These are phyloP conservation scores for Aleiodes testaceus DNA, from an alignment of 2,888 invertebrate genomes.

Conservation along the genomic window DNA sequence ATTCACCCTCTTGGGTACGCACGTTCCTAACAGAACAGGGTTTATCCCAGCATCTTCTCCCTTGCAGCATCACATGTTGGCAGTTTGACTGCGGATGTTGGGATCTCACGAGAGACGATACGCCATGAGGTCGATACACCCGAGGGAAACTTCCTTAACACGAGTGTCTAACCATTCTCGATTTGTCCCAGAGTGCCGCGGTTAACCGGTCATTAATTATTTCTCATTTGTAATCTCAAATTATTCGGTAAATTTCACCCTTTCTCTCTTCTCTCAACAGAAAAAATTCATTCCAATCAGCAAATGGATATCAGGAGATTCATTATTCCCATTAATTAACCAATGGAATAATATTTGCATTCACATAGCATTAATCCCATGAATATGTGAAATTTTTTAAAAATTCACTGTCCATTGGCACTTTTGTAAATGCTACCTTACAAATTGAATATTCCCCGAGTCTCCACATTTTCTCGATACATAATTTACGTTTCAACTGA, in stretches of 20 bases:
- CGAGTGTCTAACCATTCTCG: conserved; percentile 1
- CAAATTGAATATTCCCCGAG: conserved; percentile 23
- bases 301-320: conserved; percentile 21
- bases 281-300: neutral
- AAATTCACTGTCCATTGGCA: conserved; percentile 13
- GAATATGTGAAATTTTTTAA: neutral
- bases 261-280: no score
- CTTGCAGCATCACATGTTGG: conserved; percentile 28
- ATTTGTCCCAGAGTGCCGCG: conserved; percentile 19
- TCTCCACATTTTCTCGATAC: neutral
- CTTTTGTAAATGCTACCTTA: conserved; percentile 11
- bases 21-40: conserved; percentile 20
- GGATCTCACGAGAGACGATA: conserved; percentile 24
- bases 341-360: neutral
- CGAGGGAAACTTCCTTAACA: conserved; percentile 17
- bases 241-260: no score
- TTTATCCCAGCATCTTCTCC: conserved; percentile 19
- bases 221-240: no score
- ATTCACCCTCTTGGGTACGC: conserved; percentile 33
- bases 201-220: conserved; percentile 1
- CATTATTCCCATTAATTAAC: neutral
- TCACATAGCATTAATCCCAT: neutral
- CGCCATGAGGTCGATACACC: conserved; percentile 36
- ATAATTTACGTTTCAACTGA: conserved; percentile 26
- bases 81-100: conserved; percentile 38